Conservation (phyloP, 2,797 vertebrate genomes). For the Gambelia wislizenii region DNA sequence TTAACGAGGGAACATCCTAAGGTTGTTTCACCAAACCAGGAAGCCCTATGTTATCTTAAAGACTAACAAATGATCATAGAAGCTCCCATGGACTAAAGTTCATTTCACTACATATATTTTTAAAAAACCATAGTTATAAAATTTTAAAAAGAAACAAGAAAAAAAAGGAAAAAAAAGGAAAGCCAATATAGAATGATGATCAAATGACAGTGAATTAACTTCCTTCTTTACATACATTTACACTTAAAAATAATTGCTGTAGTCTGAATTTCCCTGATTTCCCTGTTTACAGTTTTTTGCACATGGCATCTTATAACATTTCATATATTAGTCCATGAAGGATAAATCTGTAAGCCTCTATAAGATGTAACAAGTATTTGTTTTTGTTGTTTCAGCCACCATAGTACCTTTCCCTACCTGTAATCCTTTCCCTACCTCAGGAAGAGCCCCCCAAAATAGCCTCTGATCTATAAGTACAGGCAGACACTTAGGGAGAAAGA, state of each 20-base stretch:
- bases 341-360: neutral
- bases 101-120: neutral
- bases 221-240: neutral
- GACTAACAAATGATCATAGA: neutral
- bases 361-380: too few relatives aligned
- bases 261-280: neutral
- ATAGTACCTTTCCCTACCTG: too few relatives aligned
- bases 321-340: neutral
- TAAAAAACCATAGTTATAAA: neutral
- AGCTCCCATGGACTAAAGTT: neutral
- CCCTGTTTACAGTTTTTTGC: too few relatives aligned
- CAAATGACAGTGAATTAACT: neutral
- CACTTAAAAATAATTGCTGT: neutral
- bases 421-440: neutral
- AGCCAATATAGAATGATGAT: neutral
- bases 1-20: neutral
- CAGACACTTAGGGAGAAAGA: neutral
- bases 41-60: neutral
- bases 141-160: too few relatives aligned
- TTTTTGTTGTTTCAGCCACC: neutral
- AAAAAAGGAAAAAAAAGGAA: neutral
- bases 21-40: neutral
- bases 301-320: neutral
- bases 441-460: neutral
- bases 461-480: neutral